Conservation (phyloP, 2,888 invertebrate genomes). For the Physocephala rufipes region DNA sequence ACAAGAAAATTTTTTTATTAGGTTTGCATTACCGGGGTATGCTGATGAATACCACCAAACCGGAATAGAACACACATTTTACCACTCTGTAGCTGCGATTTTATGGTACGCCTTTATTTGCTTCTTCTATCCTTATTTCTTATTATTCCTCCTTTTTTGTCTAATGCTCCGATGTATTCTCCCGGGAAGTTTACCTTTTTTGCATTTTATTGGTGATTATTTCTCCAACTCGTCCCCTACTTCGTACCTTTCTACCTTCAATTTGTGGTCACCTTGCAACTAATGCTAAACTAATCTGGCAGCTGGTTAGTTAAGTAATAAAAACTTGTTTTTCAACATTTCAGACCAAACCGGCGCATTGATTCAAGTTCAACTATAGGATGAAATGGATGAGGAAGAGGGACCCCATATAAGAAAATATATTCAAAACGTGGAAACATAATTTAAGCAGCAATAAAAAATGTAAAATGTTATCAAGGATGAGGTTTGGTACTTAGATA, state of each 20-base stretch:
- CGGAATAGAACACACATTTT: no score
- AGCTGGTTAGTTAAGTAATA: neutral
- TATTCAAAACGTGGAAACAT: neutral
- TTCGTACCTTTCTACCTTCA: no score
- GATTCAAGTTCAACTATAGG: slow-evolving; percentile 15
- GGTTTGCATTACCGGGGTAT: no score
- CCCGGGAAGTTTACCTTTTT: neutral
- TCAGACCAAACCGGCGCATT: neutral
- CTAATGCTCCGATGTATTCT: no score
- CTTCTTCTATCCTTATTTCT: no score
- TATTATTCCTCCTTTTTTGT: no score
- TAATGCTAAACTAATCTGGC: no score
- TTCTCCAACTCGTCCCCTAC: no score
- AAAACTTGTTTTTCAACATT: slow-evolving; percentile 23
- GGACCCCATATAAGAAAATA: neutral
- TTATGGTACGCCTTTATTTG: no score
- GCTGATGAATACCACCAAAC: no score
- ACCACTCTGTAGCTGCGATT: no score
- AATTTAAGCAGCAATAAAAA: neutral
- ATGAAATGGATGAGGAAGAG: neutral
- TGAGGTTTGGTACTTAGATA: neutral
- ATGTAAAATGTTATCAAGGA: neutral
- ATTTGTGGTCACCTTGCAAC: neutral
- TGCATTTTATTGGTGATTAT: neutral
- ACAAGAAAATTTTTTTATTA: no score